phyloP scores from a whole-genome alignment of 2,113 vertebrate species.

The Herpetotheres cachinnans region DNA sequence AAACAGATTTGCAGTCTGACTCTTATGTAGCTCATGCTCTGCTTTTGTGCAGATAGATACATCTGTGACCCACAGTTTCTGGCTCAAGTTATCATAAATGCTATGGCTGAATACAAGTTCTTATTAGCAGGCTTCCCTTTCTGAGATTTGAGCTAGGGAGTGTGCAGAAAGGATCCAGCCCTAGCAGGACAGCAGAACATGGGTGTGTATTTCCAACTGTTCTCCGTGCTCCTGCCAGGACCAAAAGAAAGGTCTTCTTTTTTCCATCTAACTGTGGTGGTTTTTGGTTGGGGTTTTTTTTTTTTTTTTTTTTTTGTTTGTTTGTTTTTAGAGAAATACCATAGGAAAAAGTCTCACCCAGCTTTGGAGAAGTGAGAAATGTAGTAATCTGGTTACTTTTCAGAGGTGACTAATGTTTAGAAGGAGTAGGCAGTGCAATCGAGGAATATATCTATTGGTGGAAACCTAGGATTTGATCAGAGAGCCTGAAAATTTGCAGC shows the following conservation, averaged over 20 bases:
- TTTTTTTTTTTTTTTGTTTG: no score
- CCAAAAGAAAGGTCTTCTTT: background rate
- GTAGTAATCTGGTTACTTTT: background rate
- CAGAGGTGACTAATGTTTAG: background rate
- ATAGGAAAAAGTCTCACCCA: background rate
- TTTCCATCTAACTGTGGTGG: background rate
- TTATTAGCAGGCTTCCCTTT: background rate
- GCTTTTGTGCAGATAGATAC: background rate
- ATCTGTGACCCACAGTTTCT: background rate
- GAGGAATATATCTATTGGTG: background rate
- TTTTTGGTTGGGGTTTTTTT: no score
- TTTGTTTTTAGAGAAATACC: background rate
- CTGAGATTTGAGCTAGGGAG: background rate
- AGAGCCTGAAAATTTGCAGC: background rate
- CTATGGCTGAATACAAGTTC: background rate
- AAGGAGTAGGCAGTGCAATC: background rate
- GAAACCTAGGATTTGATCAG: background rate
- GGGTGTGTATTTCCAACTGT: background rate
- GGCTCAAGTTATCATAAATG: background rate
- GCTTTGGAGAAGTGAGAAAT: background rate
- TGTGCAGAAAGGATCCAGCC: background rate
- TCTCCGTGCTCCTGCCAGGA: background rate
- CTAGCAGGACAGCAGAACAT: background rate
- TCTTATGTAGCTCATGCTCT: background rate
- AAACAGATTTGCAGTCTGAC: background rate